Evolutionary conservation across 1,140 invertebrate genomes (phyloP).

Genomic region (Lanistes nyassanus): DNA sequence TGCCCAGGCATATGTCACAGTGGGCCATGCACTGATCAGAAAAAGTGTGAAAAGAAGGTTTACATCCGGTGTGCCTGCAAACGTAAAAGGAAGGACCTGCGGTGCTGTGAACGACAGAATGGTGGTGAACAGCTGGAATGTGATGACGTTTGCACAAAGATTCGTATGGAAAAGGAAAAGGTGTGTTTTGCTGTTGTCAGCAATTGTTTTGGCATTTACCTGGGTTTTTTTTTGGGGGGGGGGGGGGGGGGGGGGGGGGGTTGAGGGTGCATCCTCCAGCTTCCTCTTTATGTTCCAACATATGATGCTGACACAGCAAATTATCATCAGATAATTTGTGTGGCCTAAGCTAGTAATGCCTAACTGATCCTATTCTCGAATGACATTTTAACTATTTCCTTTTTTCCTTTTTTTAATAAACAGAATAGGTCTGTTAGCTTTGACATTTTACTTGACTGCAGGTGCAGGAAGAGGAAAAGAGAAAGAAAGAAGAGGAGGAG

Average conservation of each 20-base stretch:
- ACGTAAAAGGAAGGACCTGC: slow-evolving; percentile 80
- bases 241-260: too few relatives aligned
- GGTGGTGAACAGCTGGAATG: slow-evolving; percentile 54
- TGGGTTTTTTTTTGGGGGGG: too few relatives aligned
- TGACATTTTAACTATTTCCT: too few relatives aligned
- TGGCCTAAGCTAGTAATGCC: too few relatives aligned
- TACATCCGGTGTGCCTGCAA: slow-evolving; percentile 83
- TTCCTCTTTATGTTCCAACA: too few relatives aligned
- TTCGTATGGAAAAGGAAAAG: slow-evolving; percentile 52
- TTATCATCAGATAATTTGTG: too few relatives aligned
- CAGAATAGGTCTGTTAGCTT: too few relatives aligned
- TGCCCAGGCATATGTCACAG: slow-evolving; percentile 82
- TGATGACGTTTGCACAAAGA: slow-evolving; percentile 59
- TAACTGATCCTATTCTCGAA: too few relatives aligned
- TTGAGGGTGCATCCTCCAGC: too few relatives aligned
- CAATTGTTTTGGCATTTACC: too few relatives aligned
- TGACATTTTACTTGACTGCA: slow-evolving; percentile 3
- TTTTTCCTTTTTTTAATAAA: too few relatives aligned
- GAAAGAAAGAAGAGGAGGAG: slow-evolving; percentile 51
- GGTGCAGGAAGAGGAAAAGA: slow-evolving; percentile 49
- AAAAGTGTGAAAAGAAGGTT: slow-evolving; percentile 82
- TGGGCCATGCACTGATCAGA: slow-evolving; percentile 76
- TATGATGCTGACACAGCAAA: too few relatives aligned
- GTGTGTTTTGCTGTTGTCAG: slow-evolving; percentile 28
- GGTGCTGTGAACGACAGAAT: slow-evolving; percentile 70